These are phyloP conservation scores for Drosophila triauraria DNA, from an alignment of 1,140 invertebrate genomes.

Conservation along the genomic window DNA sequence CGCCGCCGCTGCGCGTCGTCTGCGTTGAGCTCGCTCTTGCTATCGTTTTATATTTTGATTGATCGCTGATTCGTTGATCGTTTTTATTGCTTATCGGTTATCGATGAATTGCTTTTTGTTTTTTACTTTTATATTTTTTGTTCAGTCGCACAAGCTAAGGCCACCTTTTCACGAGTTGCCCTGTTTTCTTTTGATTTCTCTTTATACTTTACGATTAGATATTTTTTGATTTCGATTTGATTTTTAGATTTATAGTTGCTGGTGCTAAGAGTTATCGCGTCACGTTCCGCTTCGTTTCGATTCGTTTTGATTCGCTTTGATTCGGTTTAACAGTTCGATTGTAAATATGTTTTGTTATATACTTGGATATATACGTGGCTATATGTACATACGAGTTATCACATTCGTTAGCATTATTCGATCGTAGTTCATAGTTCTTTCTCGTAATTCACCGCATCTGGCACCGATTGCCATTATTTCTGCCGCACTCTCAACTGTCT, in stretches of 20 bases:
- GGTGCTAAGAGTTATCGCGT: constrained; percentile 31
- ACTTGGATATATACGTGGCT: constrained; percentile 72
- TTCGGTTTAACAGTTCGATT: constrained; percentile 53
- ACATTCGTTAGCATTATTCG: constrained; percentile 73
- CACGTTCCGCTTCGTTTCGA: constrained; percentile 31
- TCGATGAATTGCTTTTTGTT: constrained; percentile 38
- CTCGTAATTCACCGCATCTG: constrained; percentile 50
- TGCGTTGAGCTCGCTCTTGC: constrained; percentile 31
- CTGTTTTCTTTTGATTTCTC: constrained; percentile 59
- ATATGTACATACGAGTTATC: constrained; percentile 78
- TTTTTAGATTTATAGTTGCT: constrained; percentile 22
- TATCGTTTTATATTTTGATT: constrained; percentile 33
- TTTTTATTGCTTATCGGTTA: constrained; percentile 52
- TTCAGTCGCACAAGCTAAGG: constrained; percentile 80
- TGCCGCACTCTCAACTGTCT: constrained; percentile 76
- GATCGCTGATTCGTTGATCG: constrained; percentile 45
- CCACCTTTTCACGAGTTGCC: constrained; percentile 71
- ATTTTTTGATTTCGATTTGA: constrained; percentile 18
- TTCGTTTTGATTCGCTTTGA: constrained; percentile 28
- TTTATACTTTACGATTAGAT: constrained; percentile 28
- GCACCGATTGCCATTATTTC: constrained; percentile 47
- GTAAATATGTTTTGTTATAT: constrained; percentile 64
- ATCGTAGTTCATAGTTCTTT: constrained; percentile 57
- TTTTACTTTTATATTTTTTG: constrained; percentile 36
- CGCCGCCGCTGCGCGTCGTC: constrained; percentile 35